Percentiles rank a stretch among this genome's conserved stretches.
Conservation (phyloP, 2,113 vertebrate genomes). For the Symphodus melops region DNA sequence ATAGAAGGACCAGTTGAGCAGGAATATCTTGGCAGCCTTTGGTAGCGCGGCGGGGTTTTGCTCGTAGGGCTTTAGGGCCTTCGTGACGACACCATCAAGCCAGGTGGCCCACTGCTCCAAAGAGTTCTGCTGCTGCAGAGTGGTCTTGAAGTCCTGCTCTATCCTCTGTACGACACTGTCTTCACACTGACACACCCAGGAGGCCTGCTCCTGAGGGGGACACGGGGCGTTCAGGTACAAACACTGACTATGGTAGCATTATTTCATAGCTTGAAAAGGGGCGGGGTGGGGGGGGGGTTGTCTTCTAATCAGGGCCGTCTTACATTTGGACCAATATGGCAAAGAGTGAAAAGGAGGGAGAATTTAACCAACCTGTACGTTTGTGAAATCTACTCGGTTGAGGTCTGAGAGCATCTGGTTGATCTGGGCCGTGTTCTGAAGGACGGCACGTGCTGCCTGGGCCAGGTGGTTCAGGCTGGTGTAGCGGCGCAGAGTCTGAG, state of each 20-base stretch:
- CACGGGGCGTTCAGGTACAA: neutral
- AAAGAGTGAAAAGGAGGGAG: neutral
- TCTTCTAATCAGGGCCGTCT: too few species aligned
- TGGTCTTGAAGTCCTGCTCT: conserved; percentile 93
- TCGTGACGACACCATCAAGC: conserved; percentile 90
- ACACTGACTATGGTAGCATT: too few species aligned
- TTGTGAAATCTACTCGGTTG: conserved; percentile 93
- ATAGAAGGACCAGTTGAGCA: conserved; percentile 96
- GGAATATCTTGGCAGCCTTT: conserved; percentile 91
- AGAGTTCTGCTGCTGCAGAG: conserved; percentile 94
- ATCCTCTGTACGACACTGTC: conserved; percentile 88
- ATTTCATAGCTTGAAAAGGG: too few species aligned
- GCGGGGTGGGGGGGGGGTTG: too few species aligned
- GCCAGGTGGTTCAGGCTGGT: conserved; percentile 93
- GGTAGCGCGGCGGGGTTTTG: conserved; percentile 85
- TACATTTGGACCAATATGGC: too few species aligned
- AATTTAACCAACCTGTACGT: conserved; percentile 84
- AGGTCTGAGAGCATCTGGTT: conserved; percentile 95
- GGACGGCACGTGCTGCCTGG: conserved; percentile 90
- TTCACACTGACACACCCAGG: conserved; percentile 94
- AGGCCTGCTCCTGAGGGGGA: conserved; percentile 89
- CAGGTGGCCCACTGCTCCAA: conserved; percentile 93
- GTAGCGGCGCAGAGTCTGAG: conserved; percentile 91
- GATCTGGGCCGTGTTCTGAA: conserved; percentile 93
- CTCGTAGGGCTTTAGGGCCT: conserved; percentile 91